Evolutionary conservation across 1,140 invertebrate species (phyloP).

Genomic region (Plodia interpunctella): DNA sequence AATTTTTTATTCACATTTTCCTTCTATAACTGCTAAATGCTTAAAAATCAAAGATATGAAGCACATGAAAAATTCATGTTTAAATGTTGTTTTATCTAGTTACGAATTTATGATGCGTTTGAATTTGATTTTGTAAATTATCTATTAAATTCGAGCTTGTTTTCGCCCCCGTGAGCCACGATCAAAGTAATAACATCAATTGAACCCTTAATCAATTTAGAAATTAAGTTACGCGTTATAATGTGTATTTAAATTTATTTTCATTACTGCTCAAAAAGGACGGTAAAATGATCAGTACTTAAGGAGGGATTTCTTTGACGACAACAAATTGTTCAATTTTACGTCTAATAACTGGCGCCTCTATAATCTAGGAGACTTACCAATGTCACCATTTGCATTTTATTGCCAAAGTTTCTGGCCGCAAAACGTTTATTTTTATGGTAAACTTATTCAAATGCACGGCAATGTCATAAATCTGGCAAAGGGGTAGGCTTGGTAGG

Average conservation of each 20-base stretch:
- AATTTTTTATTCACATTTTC: too few relatives aligned
- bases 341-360: constrained; percentile 20
- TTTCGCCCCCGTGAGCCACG: neutral
- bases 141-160: neutral
- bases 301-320: too few relatives aligned
- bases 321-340: neutral
- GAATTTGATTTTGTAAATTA: neutral
- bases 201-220: neutral
- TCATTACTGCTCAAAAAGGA: neutral
- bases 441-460: constrained; percentile 72
- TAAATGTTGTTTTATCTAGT: too few relatives aligned
- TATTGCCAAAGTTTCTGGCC: constrained; percentile 70
- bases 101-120: too few relatives aligned
- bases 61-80: too few relatives aligned
- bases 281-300: too few relatives aligned
- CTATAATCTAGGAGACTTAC: constrained; percentile 39
- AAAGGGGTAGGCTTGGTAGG: constrained; percentile 58
- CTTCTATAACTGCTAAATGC: too few relatives aligned
- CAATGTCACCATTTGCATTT: constrained; percentile 71
- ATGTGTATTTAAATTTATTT: neutral
- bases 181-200: constrained; percentile 2
- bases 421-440: constrained; percentile 69
- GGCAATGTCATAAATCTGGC: constrained; percentile 60
- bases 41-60: too few relatives aligned
- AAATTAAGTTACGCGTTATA: neutral